Base-by-base conservation (phyloP, 2,888 invertebrate species). In the Linnaemya vulpina region DNA sequence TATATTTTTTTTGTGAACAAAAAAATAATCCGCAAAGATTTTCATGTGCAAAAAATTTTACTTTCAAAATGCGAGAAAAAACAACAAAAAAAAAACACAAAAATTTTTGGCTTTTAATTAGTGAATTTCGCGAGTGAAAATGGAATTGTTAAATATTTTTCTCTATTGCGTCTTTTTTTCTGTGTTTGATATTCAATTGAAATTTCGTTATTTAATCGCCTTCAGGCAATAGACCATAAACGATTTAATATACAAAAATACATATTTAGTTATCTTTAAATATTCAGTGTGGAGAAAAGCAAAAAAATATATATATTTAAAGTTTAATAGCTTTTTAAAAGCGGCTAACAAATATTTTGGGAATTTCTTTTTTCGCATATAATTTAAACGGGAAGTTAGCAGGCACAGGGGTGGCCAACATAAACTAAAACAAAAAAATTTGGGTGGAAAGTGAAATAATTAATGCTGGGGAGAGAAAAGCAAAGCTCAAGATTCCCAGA, bases 201-300 rank as follows among this genome's bases (percentile, higher is more conserved):
- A 78, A 68, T 43, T 63, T 62, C 17, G 38, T 83, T 83, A 78
- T 78, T 83, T 83, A 78, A 82, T 74, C 74, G 60, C 38, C 46
- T 46, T 25, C 35, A 60, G 30, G 71, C 83, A 74, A 67, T 83
- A 78, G 78, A 78, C 73, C 73, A 70, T 78, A 73, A 78, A 77
- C 58, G 65, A 65, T 58, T 76, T 35, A 63, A 82, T 76, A 63
- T 11, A 30, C 30, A 30, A 3, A 30, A 30, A 49, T 49, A 17
- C n/a, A n/a, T 46, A 46, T 49, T 49, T n/a, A 8, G 3, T 70
- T 60, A 30, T 46, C 30, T 20, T 78, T 53, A 17, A 58, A 38
- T 55, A 74, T 68, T 68, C 20, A 53, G 25, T 68, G 62, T 70
- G 70, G 51, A 70, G 30, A 55, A 25, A 62, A 60, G 11, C 22